Conservation (phyloP, 1,140 invertebrate species). For the Chironomus tepperi region DNA sequence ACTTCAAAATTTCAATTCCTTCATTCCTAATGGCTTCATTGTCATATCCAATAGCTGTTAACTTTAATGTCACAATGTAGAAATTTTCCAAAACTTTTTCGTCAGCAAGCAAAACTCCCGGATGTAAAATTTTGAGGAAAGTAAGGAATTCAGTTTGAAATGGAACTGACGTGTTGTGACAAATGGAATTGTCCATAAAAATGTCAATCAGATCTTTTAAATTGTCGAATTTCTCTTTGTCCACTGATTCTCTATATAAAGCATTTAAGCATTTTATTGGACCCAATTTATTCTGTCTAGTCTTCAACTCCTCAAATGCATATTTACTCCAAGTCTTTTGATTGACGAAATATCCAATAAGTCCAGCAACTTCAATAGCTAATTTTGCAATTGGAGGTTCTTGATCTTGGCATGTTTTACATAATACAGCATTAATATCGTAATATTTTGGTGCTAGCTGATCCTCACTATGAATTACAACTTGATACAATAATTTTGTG, state of each 20-base stretch:
- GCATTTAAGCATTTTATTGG: slow-evolving; percentile 40
- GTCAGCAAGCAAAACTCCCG: neutral
- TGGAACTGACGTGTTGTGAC: slow-evolving; percentile 31
- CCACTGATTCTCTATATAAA: slow-evolving; percentile 49
- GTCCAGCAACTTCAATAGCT: slow-evolving; percentile 34
- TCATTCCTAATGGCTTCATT: slow-evolving; percentile 27
- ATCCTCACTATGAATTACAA: slow-evolving; percentile 60
- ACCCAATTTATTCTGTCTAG: slow-evolving; percentile 32
- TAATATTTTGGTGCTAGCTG: slow-evolving; percentile 54
- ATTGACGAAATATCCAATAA: slow-evolving; percentile 34
- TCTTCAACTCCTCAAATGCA: slow-evolving; percentile 33
- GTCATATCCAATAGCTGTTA: slow-evolving; percentile 32
- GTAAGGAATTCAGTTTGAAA: slow-evolving; percentile 33
- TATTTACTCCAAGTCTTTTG: slow-evolving; percentile 36
- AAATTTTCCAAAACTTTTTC: slow-evolving; percentile 30
- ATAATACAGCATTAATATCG: slow-evolving; percentile 40
- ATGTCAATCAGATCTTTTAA: slow-evolving; percentile 35
- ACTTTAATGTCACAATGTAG: slow-evolving; percentile 32
- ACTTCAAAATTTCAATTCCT: slow-evolving; percentile 30
- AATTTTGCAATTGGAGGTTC: slow-evolving; percentile 30
- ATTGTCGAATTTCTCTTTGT: slow-evolving; percentile 47
- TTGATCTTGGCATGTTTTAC: slow-evolving; percentile 39
- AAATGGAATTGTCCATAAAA: slow-evolving; percentile 35
- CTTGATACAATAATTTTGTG: slow-evolving; percentile 57
- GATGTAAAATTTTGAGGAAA: slow-evolving; percentile 29